Evolutionary conservation across 1,140 invertebrate species (phyloP).

Genomic region (Oedothorax gibbosus): DNA sequence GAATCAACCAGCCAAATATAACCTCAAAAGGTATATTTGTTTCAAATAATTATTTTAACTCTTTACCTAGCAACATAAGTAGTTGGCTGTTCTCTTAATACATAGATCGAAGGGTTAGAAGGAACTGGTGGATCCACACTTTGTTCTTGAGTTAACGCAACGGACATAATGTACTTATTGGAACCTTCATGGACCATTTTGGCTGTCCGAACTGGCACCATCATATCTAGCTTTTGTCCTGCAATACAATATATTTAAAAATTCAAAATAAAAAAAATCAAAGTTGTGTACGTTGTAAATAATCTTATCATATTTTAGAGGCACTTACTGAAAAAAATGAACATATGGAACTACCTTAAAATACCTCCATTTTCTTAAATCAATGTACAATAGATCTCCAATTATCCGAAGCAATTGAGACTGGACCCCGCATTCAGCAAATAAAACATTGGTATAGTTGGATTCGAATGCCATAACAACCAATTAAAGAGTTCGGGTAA

Average conservation of each 20-base stretch:
- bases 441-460: too few species aligned
- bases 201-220: conserved; percentile 16
- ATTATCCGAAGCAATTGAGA: too few species aligned
- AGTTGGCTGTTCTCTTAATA: background rate
- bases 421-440: too few species aligned
- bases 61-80: conserved; percentile 14
- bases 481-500: too few species aligned
- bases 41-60: too few species aligned
- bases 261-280: background rate
- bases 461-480: too few species aligned
- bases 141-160: background rate
- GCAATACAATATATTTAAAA: background rate
- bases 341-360: too few species aligned
- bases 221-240: conserved; percentile 11
- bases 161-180: conserved; percentile 9
- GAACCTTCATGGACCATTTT: background rate
- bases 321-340: too few species aligned
- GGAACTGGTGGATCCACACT: background rate
- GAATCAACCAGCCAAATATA: too few species aligned
- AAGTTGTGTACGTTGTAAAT: background rate
- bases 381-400: too few species aligned
- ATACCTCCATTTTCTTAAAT: too few species aligned
- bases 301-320: background rate
- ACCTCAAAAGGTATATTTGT: too few species aligned
- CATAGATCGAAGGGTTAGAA: background rate